Conservation (phyloP, 2,888 invertebrate genomes). For the Xanthia icteritia region DNA sequence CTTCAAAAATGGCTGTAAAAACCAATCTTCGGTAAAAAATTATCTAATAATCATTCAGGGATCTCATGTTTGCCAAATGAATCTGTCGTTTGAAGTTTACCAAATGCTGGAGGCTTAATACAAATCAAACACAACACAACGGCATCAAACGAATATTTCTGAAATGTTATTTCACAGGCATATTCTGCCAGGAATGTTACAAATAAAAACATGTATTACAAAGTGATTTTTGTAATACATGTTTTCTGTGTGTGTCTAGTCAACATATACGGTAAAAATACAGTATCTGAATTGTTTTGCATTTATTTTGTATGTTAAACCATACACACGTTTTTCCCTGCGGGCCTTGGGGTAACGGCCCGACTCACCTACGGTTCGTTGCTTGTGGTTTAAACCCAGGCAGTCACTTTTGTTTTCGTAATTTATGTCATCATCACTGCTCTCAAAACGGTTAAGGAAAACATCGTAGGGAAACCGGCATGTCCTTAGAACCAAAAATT, state of each 20-base stretch:
- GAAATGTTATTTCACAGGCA: not conserved
- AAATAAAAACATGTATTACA: constrained; percentile 18
- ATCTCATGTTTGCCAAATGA: constrained; percentile 17
- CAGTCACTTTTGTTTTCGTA: too few relatives aligned
- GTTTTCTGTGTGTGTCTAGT: too few relatives aligned
- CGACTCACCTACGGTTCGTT: too few relatives aligned
- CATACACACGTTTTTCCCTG: too few relatives aligned
- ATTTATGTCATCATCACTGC: too few relatives aligned
- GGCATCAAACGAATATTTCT: constrained; percentile 31
- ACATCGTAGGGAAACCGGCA: too few relatives aligned
- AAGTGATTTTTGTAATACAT: not conserved
- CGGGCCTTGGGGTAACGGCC: too few relatives aligned
- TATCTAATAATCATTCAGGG: constrained; percentile 25
- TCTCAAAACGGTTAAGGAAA: not conserved
- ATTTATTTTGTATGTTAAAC: not conserved
- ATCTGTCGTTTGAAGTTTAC: constrained; percentile 39
- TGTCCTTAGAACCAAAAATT: too few relatives aligned
- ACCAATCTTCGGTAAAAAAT: constrained; percentile 15
- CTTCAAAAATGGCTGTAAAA: constrained; percentile 3
- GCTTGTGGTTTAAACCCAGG: too few relatives aligned
- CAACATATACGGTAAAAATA: constrained; percentile 6
- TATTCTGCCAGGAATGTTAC: not conserved
- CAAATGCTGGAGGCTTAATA: constrained; percentile 31
- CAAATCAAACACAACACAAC: constrained; percentile 35
- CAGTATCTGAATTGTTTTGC: not conserved